A percentile compares a stretch with the other conserved stretches of the same genome.
Conservation (phyloP, 2,888 invertebrate species). For the Spicauda simplicius region DNA sequence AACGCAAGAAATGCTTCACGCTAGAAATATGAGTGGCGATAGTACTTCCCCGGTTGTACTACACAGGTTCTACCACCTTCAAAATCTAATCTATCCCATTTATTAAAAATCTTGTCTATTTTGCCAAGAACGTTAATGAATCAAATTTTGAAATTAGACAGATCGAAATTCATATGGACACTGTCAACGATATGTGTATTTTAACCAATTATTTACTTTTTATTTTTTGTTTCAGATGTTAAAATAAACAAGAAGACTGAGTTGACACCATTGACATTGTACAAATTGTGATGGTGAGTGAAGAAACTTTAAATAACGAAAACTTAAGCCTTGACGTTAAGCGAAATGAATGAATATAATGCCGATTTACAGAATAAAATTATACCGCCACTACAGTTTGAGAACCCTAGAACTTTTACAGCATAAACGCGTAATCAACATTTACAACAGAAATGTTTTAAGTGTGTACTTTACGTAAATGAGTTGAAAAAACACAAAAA, state of each 20-base stretch:
- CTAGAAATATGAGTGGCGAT: too few species aligned
- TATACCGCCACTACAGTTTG: slow-evolving; percentile 8
- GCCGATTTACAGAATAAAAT: slow-evolving; percentile 15
- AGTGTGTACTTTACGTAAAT: slow-evolving; percentile 20
- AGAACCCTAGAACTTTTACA: slow-evolving; percentile 15
- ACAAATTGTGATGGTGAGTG: slow-evolving; percentile 58
- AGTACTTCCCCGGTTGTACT: too few species aligned
- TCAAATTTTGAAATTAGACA: too few species aligned
- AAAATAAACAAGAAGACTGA: slow-evolving; percentile 46
- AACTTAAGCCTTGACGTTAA: neutral
- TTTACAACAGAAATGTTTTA: slow-evolving; percentile 15
- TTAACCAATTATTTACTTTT: neutral
- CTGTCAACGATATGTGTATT: too few species aligned
- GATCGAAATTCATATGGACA: too few species aligned
- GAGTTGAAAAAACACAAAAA: slow-evolving; percentile 25
- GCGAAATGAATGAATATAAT: slow-evolving; percentile 5
- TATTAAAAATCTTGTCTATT: too few species aligned
- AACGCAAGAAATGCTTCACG: too few species aligned
- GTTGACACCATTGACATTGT: slow-evolving; percentile 43
- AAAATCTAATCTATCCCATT: too few species aligned
- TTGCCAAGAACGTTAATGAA: too few species aligned
- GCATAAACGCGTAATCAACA: slow-evolving; percentile 24
- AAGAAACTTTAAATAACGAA: slow-evolving; percentile 12
- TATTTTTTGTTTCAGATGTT: slow-evolving; percentile 55
- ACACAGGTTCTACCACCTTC: too few species aligned